These are phyloP conservation scores for Lepidonotus clava DNA, from an alignment of 2,888 invertebrate genomes.

Conservation along the genomic window DNA sequence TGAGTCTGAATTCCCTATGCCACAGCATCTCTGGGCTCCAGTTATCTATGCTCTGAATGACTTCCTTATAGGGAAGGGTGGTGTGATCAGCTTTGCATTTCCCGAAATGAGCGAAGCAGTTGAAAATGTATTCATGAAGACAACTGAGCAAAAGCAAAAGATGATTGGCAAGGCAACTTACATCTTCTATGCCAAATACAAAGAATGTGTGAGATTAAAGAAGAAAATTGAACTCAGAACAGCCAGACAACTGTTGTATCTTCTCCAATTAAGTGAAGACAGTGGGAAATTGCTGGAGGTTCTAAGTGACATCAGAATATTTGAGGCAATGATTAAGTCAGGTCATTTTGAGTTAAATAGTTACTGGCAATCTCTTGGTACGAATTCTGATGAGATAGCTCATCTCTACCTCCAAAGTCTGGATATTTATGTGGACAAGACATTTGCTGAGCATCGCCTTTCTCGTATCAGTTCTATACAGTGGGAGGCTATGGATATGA, in stretches of 20 bases:
- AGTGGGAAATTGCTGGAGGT: background rate
- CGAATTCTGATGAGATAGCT: background rate
- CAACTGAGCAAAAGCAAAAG: background rate
- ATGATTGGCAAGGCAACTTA: background rate
- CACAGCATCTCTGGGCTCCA: background rate
- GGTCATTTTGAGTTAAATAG: conserved; percentile 3
- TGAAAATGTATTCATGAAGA: background rate
- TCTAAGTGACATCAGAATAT: conserved; percentile 8
- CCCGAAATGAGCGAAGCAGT: background rate
- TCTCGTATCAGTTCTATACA: no score
- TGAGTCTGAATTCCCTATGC: background rate
- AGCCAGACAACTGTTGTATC: background rate
- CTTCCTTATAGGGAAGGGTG: background rate
- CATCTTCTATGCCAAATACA: background rate
- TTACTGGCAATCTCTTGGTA: conserved; percentile 9
- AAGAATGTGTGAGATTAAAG: background rate
- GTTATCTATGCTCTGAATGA: background rate
- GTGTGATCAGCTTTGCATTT: background rate
- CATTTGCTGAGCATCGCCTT: background rate
- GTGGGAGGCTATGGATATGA: background rate
- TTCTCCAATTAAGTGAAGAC: background rate
- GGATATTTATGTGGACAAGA: background rate
- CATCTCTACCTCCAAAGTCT: background rate
- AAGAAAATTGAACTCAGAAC: background rate
- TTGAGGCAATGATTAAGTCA: background rate